Conservation (phyloP, 2,888 invertebrate genomes). For the Girardia tigrina region DNA sequence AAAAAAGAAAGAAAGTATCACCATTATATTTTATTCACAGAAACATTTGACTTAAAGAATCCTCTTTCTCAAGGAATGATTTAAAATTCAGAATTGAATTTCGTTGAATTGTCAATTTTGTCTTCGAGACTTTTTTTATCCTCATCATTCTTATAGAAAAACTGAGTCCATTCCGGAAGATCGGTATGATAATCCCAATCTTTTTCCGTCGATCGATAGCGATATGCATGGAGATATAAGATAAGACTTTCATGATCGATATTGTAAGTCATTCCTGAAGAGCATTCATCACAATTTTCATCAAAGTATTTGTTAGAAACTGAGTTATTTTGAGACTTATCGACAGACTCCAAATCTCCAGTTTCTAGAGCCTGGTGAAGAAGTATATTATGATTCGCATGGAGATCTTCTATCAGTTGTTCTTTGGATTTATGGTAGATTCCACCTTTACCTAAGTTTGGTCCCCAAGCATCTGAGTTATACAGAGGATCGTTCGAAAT, state of each 20-base stretch:
- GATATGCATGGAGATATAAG: neutral
- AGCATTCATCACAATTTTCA: neutral
- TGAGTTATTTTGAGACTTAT: neutral
- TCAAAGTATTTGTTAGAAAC: neutral
- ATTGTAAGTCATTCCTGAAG: neutral
- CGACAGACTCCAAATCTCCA: neutral
- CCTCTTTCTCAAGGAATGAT: no score
- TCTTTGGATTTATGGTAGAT: slow-evolving; percentile 74
- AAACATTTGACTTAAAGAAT: no score
- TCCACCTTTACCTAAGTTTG: slow-evolving; percentile 72
- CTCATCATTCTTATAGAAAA: neutral
- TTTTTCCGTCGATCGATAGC: neutral
- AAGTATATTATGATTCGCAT: neutral
- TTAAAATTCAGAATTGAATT: no score
- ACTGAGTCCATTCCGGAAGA: neutral
- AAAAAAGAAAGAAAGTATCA: no score
- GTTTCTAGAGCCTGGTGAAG: neutral
- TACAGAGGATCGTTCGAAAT: slow-evolving; percentile 93
- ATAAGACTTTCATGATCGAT: neutral
- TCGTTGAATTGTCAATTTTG: no score
- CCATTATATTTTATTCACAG: no score
- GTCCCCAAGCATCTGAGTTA: slow-evolving; percentile 87
- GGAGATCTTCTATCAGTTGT: slow-evolving; percentile 62
- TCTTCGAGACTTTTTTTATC: no score
- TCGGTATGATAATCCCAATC: neutral